Evolutionary conservation across 2,888 invertebrate species (phyloP).

Genomic region (Oscheius sp.): DNA sequence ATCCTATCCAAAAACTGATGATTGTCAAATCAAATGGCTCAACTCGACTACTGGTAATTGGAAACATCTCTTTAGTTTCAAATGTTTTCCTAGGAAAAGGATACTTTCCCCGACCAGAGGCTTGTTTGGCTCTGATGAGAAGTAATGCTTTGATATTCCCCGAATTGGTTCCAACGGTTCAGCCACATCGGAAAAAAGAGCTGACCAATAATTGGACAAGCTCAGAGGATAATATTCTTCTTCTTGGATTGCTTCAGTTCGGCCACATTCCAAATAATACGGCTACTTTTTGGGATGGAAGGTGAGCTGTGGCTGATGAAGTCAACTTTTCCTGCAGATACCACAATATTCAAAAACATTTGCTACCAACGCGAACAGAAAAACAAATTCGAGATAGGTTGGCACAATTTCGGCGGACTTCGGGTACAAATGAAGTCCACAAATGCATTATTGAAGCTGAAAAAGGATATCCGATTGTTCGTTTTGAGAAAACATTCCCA

Average conservation of each 20-base stretch:
- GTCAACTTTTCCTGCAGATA: not conserved
- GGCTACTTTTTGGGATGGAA: not conserved
- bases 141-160: slow-evolving; percentile 27
- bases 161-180: slow-evolving; percentile 10
- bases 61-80: not conserved
- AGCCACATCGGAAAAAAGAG: not conserved
- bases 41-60: not conserved
- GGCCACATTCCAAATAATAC: slow-evolving; percentile 15
- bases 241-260: slow-evolving; percentile 25
- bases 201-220: not conserved
- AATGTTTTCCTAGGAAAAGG: not conserved
- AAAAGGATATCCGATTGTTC: slow-evolving; percentile 7
- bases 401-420: not conserved
- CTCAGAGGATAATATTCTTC: slow-evolving; percentile 2
- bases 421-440: not conserved
- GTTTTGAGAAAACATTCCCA: not conserved
- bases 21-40: not conserved
- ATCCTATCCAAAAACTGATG: not conserved
- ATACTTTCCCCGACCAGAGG: slow-evolving; percentile 23
- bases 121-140: slow-evolving; percentile 18
- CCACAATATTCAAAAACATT: slow-evolving; percentile 5
- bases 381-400: slow-evolving; percentile 8
- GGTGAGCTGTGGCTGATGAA: not conserved
- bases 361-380: not conserved
- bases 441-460: slow-evolving; percentile 13